phyloP scores from a whole-genome alignment of 2,888 invertebrate genomes.

The Gerris lacustris region DNA sequence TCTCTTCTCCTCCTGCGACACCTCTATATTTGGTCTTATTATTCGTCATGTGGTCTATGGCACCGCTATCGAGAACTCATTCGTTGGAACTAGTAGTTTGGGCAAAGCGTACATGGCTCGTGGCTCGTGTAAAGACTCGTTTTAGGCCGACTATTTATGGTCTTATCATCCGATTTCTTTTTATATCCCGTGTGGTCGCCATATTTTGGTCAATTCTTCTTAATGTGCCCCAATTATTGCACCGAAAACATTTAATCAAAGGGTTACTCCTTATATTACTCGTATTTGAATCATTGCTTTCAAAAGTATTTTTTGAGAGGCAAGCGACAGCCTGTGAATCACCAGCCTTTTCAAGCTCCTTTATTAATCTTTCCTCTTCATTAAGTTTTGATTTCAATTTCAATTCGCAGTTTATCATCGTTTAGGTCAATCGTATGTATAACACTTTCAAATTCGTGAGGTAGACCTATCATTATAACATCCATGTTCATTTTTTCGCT shows the following conservation, averaged over 20 bases:
- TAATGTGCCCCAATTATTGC: neutral
- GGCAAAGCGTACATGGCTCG: no score
- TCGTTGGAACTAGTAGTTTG: neutral
- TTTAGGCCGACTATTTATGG: neutral
- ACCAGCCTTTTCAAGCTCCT: neutral
- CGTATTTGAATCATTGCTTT: no score
- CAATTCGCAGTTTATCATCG: neutral
- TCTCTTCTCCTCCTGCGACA: neutral
- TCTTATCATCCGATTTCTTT: neutral
- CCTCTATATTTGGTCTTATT: neutral
- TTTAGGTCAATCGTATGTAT: neutral
- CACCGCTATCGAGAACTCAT: neutral
- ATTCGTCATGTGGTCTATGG: neutral
- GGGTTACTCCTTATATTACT: neutral
- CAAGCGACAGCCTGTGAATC: neutral
- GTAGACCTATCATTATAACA: neutral
- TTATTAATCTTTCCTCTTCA: neutral
- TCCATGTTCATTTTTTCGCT: neutral
- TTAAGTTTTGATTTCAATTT: neutral
- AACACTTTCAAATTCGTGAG: neutral
- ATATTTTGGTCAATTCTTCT: neutral
- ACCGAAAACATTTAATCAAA: neutral
- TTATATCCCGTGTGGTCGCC: neutral
- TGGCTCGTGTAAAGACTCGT: neutral
- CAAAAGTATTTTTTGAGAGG: no score